Base-by-base conservation (phyloP, 2,888 invertebrate species). In the Frankliniella intonsa region DNA sequence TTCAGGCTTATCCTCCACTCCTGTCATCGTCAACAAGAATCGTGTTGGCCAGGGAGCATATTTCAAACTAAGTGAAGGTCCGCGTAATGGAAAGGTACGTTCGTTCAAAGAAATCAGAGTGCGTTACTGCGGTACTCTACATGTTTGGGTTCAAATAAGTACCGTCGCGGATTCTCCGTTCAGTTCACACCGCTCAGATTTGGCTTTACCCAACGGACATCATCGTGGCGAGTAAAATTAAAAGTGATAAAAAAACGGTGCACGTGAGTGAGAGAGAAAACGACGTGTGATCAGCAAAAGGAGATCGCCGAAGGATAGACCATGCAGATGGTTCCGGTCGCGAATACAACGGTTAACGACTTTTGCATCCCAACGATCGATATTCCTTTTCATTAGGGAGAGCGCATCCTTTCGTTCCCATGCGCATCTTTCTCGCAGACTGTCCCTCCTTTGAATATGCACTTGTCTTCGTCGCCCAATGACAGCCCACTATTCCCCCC, bases 331-430 rank as follows among this genome's bases (percentile, higher is more conserved):
- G n/a, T n/a, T 62, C 62, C 14, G 62, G 62, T 62, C 62, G 62
- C 62, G 62, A 62, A 62, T 38, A 38, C 38, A 62, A 62, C 17
- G 17, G 62, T 76, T 76, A 76, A 76, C 69, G 69, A 22, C 69
- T 76, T 76, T 25, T 25, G 69, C 69, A 76, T 76, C 69, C 62
- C 62, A 17, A n/a, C 62, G 62, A 62, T 62, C 62, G 62, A 62
- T 62, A 62, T 62, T 62, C 62, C 69, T 76, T 76, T 76, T 76
- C 69, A 76, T 76, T 25, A 22, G 5, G 55, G 5, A 76, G 69
- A 25, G n/a, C 12, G 69, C 69, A 76, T 76, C 69, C 69, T 25
- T 76, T 76, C 22, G 69, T 25, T 76, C 69, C 69, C 69, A 22
- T 0, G 69, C 69, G 10, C 69, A 25, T 76, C 69, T 19, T 14